phyloP scores from a whole-genome alignment of 1,140 invertebrate genomes.

The Stegodyphus dumicola region DNA sequence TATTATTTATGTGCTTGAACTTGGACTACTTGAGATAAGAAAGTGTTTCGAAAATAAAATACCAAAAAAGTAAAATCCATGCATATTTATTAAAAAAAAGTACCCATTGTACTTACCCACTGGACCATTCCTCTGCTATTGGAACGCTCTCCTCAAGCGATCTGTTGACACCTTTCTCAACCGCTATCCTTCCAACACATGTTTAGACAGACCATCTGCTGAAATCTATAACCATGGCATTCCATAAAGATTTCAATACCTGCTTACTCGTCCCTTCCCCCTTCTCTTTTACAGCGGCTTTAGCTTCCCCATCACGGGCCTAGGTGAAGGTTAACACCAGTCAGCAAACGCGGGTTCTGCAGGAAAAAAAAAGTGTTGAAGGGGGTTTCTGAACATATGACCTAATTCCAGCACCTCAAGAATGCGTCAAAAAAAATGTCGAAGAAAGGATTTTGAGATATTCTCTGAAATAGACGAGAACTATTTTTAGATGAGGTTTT shows the following conservation, averaged over 20 bases:
- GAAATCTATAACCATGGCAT: neutral
- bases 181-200: neutral
- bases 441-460: too few species aligned
- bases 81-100: neutral
- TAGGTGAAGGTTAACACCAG: neutral
- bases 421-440: too few species aligned
- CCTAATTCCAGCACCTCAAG: neutral
- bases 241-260: neutral
- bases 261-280: neutral
- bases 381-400: neutral
- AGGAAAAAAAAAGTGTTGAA: too few species aligned
- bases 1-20: too few species aligned
- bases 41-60: too few species aligned
- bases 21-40: too few species aligned
- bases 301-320: neutral
- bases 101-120: neutral
- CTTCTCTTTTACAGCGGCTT: neutral
- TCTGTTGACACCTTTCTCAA: neutral
- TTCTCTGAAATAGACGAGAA: too few species aligned
- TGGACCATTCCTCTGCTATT: neutral
- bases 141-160: neutral
- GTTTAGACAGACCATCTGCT: neutral
- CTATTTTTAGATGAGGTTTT: too few species aligned
- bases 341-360: too few species aligned
- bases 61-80: too few species aligned